phyloP scores from a whole-genome alignment of 2,888 invertebrate genomes.

The Orthosia gothica region DNA sequence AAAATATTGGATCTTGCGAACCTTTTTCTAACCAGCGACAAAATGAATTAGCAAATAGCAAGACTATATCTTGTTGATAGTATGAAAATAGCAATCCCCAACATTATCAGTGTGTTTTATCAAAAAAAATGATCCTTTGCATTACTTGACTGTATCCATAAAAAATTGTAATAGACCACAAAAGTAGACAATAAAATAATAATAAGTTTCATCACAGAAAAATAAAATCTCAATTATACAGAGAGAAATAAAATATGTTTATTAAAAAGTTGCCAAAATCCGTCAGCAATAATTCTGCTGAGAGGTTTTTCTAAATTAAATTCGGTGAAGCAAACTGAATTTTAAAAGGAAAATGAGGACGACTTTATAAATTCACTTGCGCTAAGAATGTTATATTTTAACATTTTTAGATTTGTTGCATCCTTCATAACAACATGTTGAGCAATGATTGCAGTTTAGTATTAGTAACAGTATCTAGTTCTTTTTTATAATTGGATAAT shows the following conservation, averaged over 20 bases:
- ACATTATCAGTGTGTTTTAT: too few species aligned
- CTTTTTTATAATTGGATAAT: not conserved
- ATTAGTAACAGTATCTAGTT: not conserved
- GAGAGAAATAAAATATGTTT: constrained; percentile 15
- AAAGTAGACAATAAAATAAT: not conserved
- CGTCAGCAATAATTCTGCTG: constrained; percentile 27
- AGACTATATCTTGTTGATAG: too few species aligned
- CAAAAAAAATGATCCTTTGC: not conserved
- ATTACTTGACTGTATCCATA: not conserved
- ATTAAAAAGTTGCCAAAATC: constrained; percentile 21
- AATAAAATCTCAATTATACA: not conserved
- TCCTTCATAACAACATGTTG: not conserved
- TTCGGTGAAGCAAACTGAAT: constrained; percentile 57
- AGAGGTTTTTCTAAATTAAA: constrained; percentile 50
- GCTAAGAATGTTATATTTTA: constrained; percentile 19
- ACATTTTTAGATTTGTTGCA: constrained; percentile 14
- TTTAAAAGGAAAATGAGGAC: constrained; percentile 67
- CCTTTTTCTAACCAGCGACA: too few species aligned
- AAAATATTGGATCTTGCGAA: too few species aligned
- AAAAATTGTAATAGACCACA: not conserved
- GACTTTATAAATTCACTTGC: constrained; percentile 58
- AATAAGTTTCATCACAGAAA: not conserved
- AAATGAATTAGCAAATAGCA: too few species aligned
- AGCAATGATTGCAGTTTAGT: not conserved
- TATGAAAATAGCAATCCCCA: too few species aligned